Base-by-base conservation (phyloP, 2,888 invertebrate species). In the Anthrax anthrax region DNA sequence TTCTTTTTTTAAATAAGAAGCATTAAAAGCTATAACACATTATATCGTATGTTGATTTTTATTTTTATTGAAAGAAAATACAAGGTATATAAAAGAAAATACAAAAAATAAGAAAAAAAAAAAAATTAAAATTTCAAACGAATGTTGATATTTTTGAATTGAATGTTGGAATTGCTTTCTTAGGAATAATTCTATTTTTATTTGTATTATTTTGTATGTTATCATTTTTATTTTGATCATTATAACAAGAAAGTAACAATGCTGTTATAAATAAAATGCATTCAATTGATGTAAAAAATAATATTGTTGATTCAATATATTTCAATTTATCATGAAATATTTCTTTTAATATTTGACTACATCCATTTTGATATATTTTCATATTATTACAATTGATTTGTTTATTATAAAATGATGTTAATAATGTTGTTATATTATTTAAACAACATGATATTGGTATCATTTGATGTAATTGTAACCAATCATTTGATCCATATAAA, bases 361-460 rank as follows among this genome's bases (percentile, higher is more conserved):
- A 32, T 12, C 29, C 29, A 12, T 9, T 32, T 32, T 32, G 8
- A 27, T 27, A 32, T 32, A 12, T 12, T 3, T 12, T 1, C 9
- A 2, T 32, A 12, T 32, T 12, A 32, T 32, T 32, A 32, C 29
- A 32, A n/a, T 32, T 32, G 3, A 32, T 12, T 32, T 12, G 29
- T 2, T 12, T 12, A 8, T 8, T 27, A 8, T 27, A 8, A 5
- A 27, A 8, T 27, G 23, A 27, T 4, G 12, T 32, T 12, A 12
- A 4, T 5, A 12, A 12, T 32, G 12, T 32, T 32, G 12, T 32
- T 32, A 29, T 13, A 1, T 6, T 16, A 12, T 37, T 18, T 29
- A 19, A 14, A 19, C 46, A 49, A 34, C 48, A 49, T 18, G 48
- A 49, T 19, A 13, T n/a, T 13, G 48, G 48, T 13, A 43, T 10